Conservation (phyloP, 2,888 invertebrate genomes). For the Drosophila lutescens region DNA sequence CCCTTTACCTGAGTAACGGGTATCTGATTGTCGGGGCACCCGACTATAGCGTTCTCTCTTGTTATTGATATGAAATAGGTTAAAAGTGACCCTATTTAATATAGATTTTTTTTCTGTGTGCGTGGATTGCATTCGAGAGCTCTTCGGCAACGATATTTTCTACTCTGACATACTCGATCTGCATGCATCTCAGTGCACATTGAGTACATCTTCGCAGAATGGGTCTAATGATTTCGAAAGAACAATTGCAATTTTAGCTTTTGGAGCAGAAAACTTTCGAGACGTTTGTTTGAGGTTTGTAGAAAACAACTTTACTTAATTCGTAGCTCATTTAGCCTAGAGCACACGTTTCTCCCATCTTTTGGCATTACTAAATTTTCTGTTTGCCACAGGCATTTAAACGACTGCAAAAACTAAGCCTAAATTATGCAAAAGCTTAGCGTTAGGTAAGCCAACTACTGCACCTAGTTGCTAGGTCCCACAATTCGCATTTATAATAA, state of each 20-base stretch:
- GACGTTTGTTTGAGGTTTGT: conserved; percentile 11
- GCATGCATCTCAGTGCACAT: conserved; percentile 53
- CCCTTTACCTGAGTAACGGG: too few species aligned
- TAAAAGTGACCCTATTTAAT: too few species aligned
- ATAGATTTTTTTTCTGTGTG: too few species aligned
- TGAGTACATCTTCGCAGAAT: conserved; percentile 57
- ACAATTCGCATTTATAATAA: neutral
- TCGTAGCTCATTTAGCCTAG: conserved; percentile 9
- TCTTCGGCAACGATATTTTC: conserved; percentile 5
- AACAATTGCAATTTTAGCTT: conserved; percentile 40
- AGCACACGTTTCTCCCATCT: conserved; percentile 47
- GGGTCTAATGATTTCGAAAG: conserved; percentile 62
- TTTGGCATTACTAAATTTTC: conserved; percentile 7
- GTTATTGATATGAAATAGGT: too few species aligned
- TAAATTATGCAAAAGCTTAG: conserved; percentile 11
- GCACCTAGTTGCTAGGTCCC: conserved; percentile 3
- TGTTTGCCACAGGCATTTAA: conserved; percentile 8
- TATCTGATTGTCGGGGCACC: too few species aligned
- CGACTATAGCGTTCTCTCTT: too few species aligned
- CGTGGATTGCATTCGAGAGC: conserved; percentile 7
- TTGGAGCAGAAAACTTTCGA: conserved; percentile 10
- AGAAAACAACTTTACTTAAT: conserved; percentile 5
- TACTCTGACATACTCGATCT: conserved; percentile 1
- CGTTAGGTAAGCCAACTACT: conserved; percentile 1
- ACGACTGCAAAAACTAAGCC: neutral